Conservation (phyloP, 2,113 vertebrate species). For the Melanerpes aurifrons region DNA sequence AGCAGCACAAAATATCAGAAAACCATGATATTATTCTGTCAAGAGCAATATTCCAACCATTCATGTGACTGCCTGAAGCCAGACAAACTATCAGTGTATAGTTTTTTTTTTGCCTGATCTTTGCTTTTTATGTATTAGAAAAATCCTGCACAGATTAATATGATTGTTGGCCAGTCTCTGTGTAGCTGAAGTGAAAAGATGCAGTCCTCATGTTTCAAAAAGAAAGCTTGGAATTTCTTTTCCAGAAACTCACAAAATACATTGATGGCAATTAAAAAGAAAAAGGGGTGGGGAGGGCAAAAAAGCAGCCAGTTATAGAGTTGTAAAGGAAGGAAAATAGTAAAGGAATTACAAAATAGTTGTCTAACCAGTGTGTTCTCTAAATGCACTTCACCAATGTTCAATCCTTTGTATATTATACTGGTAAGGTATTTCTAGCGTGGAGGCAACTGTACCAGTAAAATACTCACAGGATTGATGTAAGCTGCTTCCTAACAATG, state of each 20-base stretch:
- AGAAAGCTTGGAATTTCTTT: neutral
- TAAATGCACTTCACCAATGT: neutral
- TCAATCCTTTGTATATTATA: neutral
- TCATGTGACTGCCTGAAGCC: neutral
- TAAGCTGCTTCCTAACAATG: neutral
- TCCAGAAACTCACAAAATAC: neutral
- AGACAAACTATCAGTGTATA: neutral
- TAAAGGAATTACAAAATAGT: neutral
- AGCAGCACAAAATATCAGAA: neutral
- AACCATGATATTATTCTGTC: neutral
- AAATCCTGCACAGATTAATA: neutral
- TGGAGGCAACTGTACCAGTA: neutral
- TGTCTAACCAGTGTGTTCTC: neutral
- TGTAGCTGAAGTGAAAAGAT: neutral
- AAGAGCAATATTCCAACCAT: neutral
- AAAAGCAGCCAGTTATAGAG: neutral
- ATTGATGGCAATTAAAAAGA: neutral
- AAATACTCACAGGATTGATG: neutral
- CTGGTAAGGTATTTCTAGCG: neutral
- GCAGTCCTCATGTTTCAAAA: neutral
- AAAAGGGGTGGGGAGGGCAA: too few species aligned
- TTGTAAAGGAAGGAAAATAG: neutral
- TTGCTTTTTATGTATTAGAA: neutral
- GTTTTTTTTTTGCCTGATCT: neutral
- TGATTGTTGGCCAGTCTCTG: neutral